phyloP scores from a whole-genome alignment of 2,797 vertebrate species.

The Parauchenoglanis punctatus region DNA sequence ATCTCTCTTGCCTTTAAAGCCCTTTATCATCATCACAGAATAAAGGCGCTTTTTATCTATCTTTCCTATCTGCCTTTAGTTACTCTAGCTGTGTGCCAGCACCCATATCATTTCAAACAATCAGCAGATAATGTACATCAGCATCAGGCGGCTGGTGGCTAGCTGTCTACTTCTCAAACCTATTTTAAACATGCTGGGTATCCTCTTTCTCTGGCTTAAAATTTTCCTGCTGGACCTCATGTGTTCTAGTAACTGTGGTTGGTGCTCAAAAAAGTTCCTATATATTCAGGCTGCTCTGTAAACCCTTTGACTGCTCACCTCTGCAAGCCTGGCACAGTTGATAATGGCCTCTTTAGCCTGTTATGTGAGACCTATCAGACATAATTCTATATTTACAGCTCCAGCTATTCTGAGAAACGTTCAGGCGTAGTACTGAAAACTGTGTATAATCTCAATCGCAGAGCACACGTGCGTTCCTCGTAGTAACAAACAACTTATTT shows the following conservation, averaged over 20 bases:
- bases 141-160: background rate
- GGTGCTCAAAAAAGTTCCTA: background rate
- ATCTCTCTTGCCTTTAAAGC: background rate
- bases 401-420: background rate
- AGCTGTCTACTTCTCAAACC: background rate
- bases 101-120: background rate
- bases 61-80: background rate
- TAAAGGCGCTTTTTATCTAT: background rate
- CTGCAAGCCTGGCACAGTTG: background rate
- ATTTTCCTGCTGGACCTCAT: background rate
- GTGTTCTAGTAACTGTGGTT: background rate
- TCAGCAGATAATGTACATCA: too few relatives aligned
- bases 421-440: background rate
- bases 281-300: too few relatives aligned
- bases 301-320: background rate
- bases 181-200: background rate
- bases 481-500: background rate
- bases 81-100: background rate
- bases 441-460: background rate
- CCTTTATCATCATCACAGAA: background rate
- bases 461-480: background rate
- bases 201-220: background rate
- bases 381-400: background rate
- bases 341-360: background rate
- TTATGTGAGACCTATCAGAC: background rate